These are phyloP conservation scores for Alosa alosa DNA, from an alignment of 2,113 vertebrate genomes.

Conservation along the genomic window DNA sequence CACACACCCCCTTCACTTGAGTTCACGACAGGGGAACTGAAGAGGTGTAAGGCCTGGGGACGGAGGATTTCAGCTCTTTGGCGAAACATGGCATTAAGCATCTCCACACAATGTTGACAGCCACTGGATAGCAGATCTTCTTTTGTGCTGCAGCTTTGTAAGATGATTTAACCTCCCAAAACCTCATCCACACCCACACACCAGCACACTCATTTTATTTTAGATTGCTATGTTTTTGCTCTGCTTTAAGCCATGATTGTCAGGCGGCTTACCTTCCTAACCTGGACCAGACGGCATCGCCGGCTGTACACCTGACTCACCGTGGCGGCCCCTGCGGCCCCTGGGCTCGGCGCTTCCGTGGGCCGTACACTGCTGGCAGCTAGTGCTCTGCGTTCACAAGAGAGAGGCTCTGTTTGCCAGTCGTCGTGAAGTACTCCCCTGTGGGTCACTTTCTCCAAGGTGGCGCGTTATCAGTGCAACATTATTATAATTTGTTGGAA, in stretches of 20 bases:
- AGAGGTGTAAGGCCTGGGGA: not conserved
- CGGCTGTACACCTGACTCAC: conserved; percentile 32
- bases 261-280: conserved; percentile 19
- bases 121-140: not conserved
- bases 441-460: not conserved
- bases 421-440: not conserved
- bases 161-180: not conserved
- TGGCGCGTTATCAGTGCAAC: not conserved
- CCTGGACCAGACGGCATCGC: conserved; percentile 26
- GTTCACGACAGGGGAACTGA: not conserved
- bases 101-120: not conserved
- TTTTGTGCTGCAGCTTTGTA: not conserved
- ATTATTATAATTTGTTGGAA: not conserved
- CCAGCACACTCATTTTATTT: not conserved
- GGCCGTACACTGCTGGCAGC: not conserved
- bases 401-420: not conserved
- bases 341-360: not conserved
- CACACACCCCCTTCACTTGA: not conserved
- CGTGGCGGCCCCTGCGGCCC: not conserved
- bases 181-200: not conserved
- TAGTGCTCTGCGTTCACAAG: not conserved
- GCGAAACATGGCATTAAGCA: not conserved
- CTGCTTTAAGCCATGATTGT: conserved; percentile 20
- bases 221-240: not conserved
- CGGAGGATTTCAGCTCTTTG: not conserved